Base-by-base conservation (phyloP, 1,140 invertebrate genomes). In the Coenobita brevimanus region DNA sequence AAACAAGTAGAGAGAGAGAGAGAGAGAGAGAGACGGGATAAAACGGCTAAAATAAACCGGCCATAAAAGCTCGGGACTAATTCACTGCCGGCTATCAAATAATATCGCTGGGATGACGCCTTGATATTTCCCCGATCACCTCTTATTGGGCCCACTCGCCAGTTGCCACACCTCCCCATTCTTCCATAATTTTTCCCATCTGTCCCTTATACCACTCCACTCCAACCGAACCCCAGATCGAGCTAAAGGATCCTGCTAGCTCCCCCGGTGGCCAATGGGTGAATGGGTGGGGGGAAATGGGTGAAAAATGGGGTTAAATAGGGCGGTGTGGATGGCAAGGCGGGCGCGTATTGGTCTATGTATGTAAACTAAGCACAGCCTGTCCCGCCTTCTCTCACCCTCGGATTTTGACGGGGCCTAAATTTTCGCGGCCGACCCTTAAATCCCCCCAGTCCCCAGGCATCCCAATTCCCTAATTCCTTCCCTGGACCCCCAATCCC, bases 111-210 rank as follows among this genome's bases (percentile, higher is more conserved):
- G n/a, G 76, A 87, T 87, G 80, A 87, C 79, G 78, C 85, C 85
- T 87, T 87, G 85, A 87, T 87, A 80, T 87, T 80, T 80, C 73
- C 85, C 85, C 80, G 85, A 87, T 87, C 85, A 81, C 85, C 85
- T 87, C 85, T 87, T 87, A 87, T 87, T 87, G 85, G 85, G 60
- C 75, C 38, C 21, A 30, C 46, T 33, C 15, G n/a, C 6, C 57
- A n/a, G 79, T 75, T 76, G 62, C 79, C 30, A 81, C 76, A n/a
- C 76, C 78, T 50, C 85, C 10, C 46, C 27, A 13, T 30, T 24
- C 41, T 4, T 21, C 27, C 41, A 6, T 50, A 27, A 21, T 27
- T 54, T 54, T 83, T 83, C 46, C 24, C 21, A 27, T 43, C 2
- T 3, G 36, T 33, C 33, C 73, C 73, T 46, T 6, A 6, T 2